phyloP scores from a whole-genome alignment of 2,888 invertebrate species.

The Penaeus monodon region DNA sequence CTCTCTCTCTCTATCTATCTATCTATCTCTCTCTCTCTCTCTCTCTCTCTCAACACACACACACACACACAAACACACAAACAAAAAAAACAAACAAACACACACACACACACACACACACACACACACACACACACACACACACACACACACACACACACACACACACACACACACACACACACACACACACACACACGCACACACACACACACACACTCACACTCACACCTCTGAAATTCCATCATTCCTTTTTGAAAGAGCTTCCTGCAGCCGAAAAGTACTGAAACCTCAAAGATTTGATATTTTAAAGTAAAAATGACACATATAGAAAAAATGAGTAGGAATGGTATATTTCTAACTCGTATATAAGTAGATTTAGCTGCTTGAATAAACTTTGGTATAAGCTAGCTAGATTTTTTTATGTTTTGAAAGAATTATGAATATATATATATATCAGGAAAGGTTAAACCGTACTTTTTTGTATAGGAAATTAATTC shows the following conservation, averaged over 20 bases:
- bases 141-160: not conserved
- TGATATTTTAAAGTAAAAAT: not conserved
- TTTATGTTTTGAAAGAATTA: too few species aligned
- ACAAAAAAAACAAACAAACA: not conserved
- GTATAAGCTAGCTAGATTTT: too few species aligned
- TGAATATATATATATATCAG: too few species aligned
- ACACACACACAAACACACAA: not conserved
- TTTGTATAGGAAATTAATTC: not conserved
- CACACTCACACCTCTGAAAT: too few species aligned
- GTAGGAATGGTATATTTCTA: too few species aligned
- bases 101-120: not conserved
- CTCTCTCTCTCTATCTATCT: not conserved
- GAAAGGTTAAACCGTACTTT: too few species aligned
- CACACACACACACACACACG: not conserved
- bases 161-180: not conserved
- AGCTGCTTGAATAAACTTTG: too few species aligned
- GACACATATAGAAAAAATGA: too few species aligned
- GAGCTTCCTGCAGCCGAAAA: not conserved
- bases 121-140: not conserved
- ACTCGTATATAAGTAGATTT: too few species aligned
- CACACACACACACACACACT: not conserved
- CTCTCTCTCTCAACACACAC: not conserved
- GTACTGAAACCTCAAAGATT: not conserved
- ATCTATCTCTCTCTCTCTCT: not conserved
- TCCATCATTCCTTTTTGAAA: not conserved